Base-by-base conservation (phyloP, 1,140 invertebrate species). In the Panonychus citri region DNA sequence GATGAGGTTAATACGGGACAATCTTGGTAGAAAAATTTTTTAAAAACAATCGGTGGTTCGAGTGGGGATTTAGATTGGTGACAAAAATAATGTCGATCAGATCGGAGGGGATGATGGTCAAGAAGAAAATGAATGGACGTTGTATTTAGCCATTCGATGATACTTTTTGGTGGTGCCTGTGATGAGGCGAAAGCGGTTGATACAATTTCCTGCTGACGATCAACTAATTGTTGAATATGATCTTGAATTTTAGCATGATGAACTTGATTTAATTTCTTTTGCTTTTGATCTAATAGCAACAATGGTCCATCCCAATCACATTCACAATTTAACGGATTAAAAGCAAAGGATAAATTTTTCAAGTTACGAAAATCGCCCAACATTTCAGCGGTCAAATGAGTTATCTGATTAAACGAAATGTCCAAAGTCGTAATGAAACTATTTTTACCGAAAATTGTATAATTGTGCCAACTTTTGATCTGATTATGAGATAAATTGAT, bases 161-260 rank as follows among this genome's bases (percentile, higher is more conserved):
- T 39, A n/a, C 28, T 37, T 53, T 53, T 53, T 39, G 52, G 52
- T 26, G 34, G 34, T 15, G 34, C 28, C 19, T 53, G 30, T 15
- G 49, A 51, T 34, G 93, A 39, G 5, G 52, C 28, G 37, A 91
- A 48, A 78, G 78, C 69, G 75, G 97, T 48, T 94, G 89, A 69
- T 91, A 97, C 70, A 90, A 97, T 72, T 74, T 99, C 56, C 72
- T 99, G 7, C 94, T 89, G 13, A 94, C 91, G 1, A 91, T 99
- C 26, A 94, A 99, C 72, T 94, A 98, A 70, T 94, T 94, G 13
- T 72, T 99, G 52, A 97, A 98, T 76, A 90, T 98, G 64, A 88
- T 89, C 55, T 80, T 88, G 69, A 93, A 98, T 70, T 1, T 50
- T 21, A 7, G 17, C 15, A 26, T 28, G 37, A 7, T 43, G 42